Percentiles rank a stretch among this genome's conserved stretches.
Evolutionary conservation across 1,140 invertebrate genomes (phyloP).

Genomic region (Cydia fagiglandana): DNA sequence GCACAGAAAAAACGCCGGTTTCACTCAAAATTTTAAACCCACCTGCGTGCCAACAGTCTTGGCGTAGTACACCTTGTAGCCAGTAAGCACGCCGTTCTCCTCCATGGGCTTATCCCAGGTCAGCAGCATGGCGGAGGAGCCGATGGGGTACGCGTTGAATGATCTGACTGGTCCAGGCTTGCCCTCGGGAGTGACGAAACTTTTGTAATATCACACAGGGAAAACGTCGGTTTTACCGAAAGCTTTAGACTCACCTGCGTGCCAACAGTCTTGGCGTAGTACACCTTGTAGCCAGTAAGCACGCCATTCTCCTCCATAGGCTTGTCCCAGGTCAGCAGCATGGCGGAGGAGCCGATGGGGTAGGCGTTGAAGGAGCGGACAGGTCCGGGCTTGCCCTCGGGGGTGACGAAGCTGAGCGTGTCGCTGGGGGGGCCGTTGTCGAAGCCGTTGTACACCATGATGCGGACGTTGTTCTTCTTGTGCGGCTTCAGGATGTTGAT

Average conservation of each 20-base stretch:
- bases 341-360: slow-evolving; percentile 92
- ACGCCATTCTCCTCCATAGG: slow-evolving; percentile 96
- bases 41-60: slow-evolving; percentile 85
- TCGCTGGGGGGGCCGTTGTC: slow-evolving; percentile 95
- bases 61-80: slow-evolving; percentile 95
- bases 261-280: slow-evolving; percentile 90
- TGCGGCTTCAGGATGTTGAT: slow-evolving; percentile 93
- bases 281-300: slow-evolving; percentile 95
- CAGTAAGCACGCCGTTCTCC: slow-evolving; percentile 95
- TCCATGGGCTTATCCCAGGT: slow-evolving; percentile 96
- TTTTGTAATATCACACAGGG: slow-evolving; percentile 40
- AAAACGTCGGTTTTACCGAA: no score
- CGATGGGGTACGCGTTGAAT: slow-evolving; percentile 90
- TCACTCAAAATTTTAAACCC: no score
- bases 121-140: slow-evolving; percentile 92
- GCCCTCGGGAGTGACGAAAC: slow-evolving; percentile 95
- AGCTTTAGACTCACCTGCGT: slow-evolving; percentile 66
- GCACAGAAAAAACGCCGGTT: no score
- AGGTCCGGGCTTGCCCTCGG: slow-evolving; percentile 95
- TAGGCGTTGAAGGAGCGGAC: slow-evolving; percentile 90
- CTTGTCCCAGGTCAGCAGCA: slow-evolving; percentile 94
- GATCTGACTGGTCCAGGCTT: slow-evolving; percentile 92
- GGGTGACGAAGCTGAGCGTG: slow-evolving; percentile 90
- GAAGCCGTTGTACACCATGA: slow-evolving; percentile 94
- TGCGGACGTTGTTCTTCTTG: slow-evolving; percentile 93